Evolutionary conservation across 2,113 vertebrate species (phyloP), one percentile per base, ranked within the genome.

Genomic region (Poeciliopsis occidentalis): DNA sequence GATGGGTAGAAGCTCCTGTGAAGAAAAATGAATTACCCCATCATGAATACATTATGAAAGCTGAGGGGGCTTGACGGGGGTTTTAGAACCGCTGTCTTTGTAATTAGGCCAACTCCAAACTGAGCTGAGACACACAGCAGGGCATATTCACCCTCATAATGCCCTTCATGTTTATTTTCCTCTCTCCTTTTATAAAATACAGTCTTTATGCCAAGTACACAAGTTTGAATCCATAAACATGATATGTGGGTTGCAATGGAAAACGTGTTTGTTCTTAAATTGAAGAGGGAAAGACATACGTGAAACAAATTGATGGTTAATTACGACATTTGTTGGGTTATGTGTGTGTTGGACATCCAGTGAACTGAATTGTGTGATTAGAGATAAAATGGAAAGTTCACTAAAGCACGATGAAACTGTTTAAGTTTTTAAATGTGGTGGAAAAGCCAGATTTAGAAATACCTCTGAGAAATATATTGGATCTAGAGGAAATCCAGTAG

Each of bases 61-160:
- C 68, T 26, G 65, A 76, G 67, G 81, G 61, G 62, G 39, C 71
- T 84, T 32, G 60, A 75, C 34, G 27, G 26, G 31, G 47, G 67
- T 75, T 75, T 81, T 60, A 71, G 62, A 84, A 57, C 66, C 11
- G n/a, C 27, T 73, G 67, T 78, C 77, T 81, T 47, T 78, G 68
- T 83, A 88, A 83, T 87, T 84, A 80, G 84, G 75, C 77, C 75
- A 78, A 73, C 64, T 75, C 57, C 31, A 26, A 76, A 67, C 79
- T 80, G 68, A 81, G 70, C 31, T 30, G 66, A 5, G 74, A 77
- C 65, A 63, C 73, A 83, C 60, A 87, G 69, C 69, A 41, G 34
- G 71, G 30, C 64, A 68, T 68, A 79, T 87, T 84, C 85, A 54
- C 78, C 77, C 85, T 87, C 83, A 69, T 60, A 44, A 47, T 51